Percentiles rank a stretch among this genome's conserved stretches.
These are phyloP conservation scores for Protobothrops mucrosquamatus DNA, from an alignment of 2,113 vertebrate genomes.

Conservation along the genomic window DNA sequence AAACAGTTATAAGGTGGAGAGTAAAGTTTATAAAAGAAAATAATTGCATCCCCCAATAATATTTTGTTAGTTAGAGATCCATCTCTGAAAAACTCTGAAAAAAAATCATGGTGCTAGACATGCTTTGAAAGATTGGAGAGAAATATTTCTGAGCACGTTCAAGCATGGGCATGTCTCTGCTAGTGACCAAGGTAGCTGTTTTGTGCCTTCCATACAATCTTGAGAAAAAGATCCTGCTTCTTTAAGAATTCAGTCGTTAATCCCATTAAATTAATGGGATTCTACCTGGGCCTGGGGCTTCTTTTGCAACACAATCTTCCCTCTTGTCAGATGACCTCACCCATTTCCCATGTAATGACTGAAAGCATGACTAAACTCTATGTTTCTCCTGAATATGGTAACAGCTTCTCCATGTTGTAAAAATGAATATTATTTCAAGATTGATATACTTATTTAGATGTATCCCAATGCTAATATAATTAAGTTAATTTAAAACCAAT, in stretches of 20 bases:
- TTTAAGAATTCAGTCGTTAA: background rate
- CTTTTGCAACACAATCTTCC: background rate
- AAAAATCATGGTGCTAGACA: background rate
- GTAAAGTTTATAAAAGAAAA: constrained; percentile 12
- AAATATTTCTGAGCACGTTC: background rate
- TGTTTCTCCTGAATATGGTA: background rate
- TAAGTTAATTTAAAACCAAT: background rate
- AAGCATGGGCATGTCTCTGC: background rate
- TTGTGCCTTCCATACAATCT: background rate
- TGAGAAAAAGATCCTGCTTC: background rate
- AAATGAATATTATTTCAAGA: background rate
- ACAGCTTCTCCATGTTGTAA: background rate
- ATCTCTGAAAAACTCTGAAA: background rate
- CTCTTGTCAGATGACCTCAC: background rate
- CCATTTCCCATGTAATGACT: background rate
- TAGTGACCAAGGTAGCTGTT: background rate
- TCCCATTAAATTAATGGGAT: background rate
- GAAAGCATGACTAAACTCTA: background rate
- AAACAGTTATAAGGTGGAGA: background rate
- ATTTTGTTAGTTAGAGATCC: background rate
- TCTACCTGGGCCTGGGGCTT: background rate
- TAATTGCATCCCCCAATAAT: background rate
- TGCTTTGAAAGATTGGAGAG: background rate
- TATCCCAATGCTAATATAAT: background rate
- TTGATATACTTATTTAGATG: background rate